phyloP scores from a whole-genome alignment of 2,113 vertebrate genomes.

The Nicator chloris region DNA sequence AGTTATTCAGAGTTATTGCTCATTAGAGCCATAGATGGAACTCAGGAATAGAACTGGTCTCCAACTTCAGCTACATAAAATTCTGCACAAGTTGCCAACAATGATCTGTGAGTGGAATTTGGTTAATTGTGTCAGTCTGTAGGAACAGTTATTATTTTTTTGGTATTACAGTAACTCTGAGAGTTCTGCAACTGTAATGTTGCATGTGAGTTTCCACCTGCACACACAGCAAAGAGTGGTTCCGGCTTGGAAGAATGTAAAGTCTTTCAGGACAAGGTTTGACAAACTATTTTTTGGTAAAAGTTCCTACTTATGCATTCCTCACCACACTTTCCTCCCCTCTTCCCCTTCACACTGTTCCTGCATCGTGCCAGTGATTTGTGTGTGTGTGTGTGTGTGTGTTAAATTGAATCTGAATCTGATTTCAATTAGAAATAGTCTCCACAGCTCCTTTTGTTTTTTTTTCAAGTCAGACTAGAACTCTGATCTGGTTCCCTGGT shows the following conservation, averaged over 20 bases:
- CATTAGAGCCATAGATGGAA: background rate
- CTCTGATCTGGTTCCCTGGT: background rate
- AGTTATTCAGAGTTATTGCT: background rate
- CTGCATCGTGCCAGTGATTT: background rate
- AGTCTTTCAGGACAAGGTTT: background rate
- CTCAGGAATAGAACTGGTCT: background rate
- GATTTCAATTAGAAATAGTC: constrained; percentile 11
- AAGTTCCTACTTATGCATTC: background rate
- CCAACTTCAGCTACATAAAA: constrained; percentile 6
- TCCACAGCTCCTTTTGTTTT: background rate
- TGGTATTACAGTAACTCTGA: background rate
- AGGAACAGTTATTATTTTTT: background rate
- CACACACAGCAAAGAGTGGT: background rate
- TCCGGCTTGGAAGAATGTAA: background rate
- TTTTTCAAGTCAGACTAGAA: background rate
- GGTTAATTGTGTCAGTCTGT: constrained; percentile 40
- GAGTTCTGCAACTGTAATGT: background rate
- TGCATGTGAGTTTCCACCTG: background rate
- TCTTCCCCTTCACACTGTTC: background rate
- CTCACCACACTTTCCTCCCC: background rate
- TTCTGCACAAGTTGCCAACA: background rate
- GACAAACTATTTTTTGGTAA: background rate
- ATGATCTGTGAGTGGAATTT: constrained; percentile 39
- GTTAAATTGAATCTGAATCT: background rate
- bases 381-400: background rate